Evolutionary conservation across 92 coral and sea anemone genomes (phyloP).

Genomic region (Paragorgia papillata): DNA sequence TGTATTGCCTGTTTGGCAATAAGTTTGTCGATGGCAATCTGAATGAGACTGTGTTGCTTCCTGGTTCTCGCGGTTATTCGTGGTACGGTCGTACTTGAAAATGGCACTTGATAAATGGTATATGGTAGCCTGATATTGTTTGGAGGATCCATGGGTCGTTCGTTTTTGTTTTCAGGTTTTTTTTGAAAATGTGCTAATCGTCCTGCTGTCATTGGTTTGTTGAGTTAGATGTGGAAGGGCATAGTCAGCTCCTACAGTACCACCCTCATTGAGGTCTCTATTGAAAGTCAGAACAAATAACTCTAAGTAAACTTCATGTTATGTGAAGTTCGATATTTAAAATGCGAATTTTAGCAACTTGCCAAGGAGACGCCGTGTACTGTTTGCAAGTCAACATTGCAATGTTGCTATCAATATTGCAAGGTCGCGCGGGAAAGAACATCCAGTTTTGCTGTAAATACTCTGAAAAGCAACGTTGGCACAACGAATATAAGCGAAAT

Average conservation of each 20-base stretch:
- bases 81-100: no score
- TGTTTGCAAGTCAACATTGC: no score
- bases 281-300: not conserved
- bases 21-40: no score
- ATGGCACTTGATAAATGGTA: no score
- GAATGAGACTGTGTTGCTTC: no score
- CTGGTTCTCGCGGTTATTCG: no score
- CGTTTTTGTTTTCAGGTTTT: slow-evolving; percentile 40
- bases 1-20: no score
- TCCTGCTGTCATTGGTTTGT: slow-evolving; percentile 34
- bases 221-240: slow-evolving; percentile 20
- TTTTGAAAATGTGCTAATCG: slow-evolving; percentile 50
- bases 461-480: slow-evolving; percentile 53
- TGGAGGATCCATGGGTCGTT: no score
- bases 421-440: slow-evolving; percentile 55
- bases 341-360: slow-evolving; percentile 1
- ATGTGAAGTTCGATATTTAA: not conserved
- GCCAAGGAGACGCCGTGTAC: slow-evolving; percentile 60
- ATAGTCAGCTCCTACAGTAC: slow-evolving; percentile 58
- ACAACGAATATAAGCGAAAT: slow-evolving; percentile 55
- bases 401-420: slow-evolving; percentile 53
- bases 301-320: not conserved
- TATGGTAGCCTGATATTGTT: no score
- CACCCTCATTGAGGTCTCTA: slow-evolving; percentile 2
- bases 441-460: slow-evolving; percentile 53